Base-by-base conservation (phyloP, 2,888 invertebrate genomes). In the Hydrotaea diabolus region DNA sequence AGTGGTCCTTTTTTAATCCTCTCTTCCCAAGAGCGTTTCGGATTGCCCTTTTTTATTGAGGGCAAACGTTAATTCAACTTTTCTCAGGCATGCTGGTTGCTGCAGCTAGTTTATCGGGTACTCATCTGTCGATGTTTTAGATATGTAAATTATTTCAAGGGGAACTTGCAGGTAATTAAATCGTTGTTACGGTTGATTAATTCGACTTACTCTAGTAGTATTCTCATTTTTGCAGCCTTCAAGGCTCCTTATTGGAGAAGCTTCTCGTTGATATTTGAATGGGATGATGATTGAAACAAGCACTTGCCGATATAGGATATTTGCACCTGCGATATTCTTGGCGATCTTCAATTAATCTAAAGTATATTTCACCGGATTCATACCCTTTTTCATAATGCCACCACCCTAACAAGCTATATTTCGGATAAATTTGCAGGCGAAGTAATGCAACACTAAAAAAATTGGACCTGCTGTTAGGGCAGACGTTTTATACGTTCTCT, bases 371-470 rank as follows among this genome's bases (percentile, higher is more conserved):
- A 99, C 95, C 0, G 98, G 98, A 92, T 98, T 98, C 89, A 99
- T 94, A 93, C 97, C 97, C 0, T n/a, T n/a, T n/a, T 98, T 98
- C 93, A 98, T 96, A 85, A 99, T 96, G 92, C 99, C 98, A 31
- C 99, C 98, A 46, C 96, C 98, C 36, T 99, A 93, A 15, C 97
- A 95, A 72, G 98, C 98, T 15, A 98, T 98, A 92, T 98, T 99
- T 85, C 99, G 94, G 71, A 99, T 97, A 93, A 99, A 99, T 89
- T 96, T 96, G 7, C 98, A 98, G 71, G 98, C 99, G 93, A 99
- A 99, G 95, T 96, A 98, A 90, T 97, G 95, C 31, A 99, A 93
- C 96, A 94, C 88, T 93, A 93, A 88, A 95, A 96, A 82, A 95
- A 93, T 89, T 95, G 93, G 0, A 94, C 94, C 91, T 94, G 94